Percentiles rank a stretch among this genome's conserved stretches.
Evolutionary conservation across 2,113 vertebrate species (phyloP).

Genomic region (Paramormyrops kingsleyae): DNA sequence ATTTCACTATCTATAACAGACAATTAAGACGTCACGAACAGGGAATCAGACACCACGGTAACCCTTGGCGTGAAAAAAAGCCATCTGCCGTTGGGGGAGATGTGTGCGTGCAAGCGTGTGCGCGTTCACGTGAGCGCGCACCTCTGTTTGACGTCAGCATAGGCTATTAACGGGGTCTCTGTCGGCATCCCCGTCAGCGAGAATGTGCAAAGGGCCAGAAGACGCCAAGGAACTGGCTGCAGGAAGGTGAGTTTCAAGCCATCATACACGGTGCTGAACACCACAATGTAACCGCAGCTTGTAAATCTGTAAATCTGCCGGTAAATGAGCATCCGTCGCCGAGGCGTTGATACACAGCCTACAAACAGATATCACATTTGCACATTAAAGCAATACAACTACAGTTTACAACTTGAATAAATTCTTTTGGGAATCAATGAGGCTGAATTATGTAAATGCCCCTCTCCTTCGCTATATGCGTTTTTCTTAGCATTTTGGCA

Average conservation of each 20-base stretch:
- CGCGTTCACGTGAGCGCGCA: neutral
- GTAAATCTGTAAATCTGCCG: neutral
- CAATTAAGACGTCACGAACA: neutral
- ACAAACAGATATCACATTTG: neutral
- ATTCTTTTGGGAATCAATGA: neutral
- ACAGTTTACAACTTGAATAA: slow-evolving; percentile 7
- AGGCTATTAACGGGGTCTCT: neutral
- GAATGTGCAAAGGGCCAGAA: neutral
- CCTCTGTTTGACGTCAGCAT: neutral
- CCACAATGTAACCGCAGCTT: neutral
- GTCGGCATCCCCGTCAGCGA: neutral
- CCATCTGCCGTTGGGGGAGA: neutral
- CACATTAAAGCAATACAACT: slow-evolving; percentile 11
- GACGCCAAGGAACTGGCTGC: neutral
- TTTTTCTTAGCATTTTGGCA: neutral
- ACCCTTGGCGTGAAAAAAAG: neutral
- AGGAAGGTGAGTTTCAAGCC: neutral
- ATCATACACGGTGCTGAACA: neutral
- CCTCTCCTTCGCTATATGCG: neutral
- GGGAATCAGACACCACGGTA: neutral
- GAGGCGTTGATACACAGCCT: neutral
- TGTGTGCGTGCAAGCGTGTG: neutral
- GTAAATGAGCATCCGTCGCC: neutral
- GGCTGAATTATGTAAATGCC: slow-evolving; percentile 7
- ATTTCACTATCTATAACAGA: neutral